Evolutionary conservation across 2,113 vertebrate species (phyloP).

Genomic region (Lophotis ruficrista): DNA sequence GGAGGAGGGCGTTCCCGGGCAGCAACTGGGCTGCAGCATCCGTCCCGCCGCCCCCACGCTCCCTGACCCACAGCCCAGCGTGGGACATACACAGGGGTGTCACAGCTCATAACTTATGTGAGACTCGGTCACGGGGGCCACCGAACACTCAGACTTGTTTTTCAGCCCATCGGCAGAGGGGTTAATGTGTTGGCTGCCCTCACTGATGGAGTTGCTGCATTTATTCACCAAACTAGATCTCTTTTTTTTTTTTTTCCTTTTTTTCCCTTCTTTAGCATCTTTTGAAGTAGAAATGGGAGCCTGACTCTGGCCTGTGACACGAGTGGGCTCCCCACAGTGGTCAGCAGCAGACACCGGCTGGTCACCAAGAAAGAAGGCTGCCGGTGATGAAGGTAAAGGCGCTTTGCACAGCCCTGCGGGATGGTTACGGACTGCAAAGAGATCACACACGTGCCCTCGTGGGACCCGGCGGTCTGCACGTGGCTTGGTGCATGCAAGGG

Average conservation of each 20-base stretch:
- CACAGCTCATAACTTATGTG: not conserved
- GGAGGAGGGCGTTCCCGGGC: not conserved
- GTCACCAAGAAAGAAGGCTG: not conserved
- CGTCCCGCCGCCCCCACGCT: fast-evolving
- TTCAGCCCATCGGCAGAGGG: not conserved
- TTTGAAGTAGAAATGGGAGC: not conserved
- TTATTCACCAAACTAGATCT: not conserved
- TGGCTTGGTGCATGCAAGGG: fast-evolving
- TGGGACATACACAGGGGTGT: not conserved
- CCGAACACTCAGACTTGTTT: not conserved
- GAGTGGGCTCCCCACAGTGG: fast-evolving
- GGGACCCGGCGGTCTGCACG: fast-evolving
- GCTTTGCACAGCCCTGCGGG: not conserved
- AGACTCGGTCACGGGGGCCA: not conserved
- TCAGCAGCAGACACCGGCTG: not conserved
- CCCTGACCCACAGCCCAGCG: not conserved
- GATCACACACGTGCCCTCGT: fast-evolving
- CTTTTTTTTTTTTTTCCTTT: fast-evolving
- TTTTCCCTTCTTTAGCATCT: not conserved
- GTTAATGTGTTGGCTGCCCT: not conserved
- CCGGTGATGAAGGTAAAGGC: fast-evolving
- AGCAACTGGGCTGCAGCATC: not conserved
- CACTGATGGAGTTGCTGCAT: fast-evolving
- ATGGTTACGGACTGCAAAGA: fast-evolving
- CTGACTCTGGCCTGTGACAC: not conserved